Evolutionary conservation across 2,113 vertebrate species (phyloP).

Genomic region (Lipotes vexillifer): DNA sequence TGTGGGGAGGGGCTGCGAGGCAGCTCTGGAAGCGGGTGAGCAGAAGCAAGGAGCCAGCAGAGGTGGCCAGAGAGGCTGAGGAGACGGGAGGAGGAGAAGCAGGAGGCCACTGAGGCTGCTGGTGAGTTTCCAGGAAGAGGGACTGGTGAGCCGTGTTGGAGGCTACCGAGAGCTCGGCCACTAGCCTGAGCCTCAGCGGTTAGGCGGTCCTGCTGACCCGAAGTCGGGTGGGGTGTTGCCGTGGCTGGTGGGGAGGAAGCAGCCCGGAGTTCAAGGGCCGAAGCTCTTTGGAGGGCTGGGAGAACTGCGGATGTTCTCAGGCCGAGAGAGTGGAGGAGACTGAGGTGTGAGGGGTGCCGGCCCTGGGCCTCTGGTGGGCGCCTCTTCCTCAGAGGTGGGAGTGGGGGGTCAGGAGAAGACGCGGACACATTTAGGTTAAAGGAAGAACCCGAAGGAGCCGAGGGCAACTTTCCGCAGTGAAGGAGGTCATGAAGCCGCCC

Average conservation of each 20-base stretch:
- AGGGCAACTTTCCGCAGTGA: neutral
- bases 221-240: neutral
- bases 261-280: neutral
- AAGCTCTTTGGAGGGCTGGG: neutral
- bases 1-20: neutral
- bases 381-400: neutral
- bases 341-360: neutral
- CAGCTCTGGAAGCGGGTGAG: neutral
- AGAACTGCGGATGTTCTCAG: neutral
- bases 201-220: neutral
- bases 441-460: neutral
- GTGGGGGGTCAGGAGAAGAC: neutral
- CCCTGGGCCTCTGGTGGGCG: too few relatives aligned
- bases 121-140: neutral
- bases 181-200: neutral
- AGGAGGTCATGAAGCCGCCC: neutral
- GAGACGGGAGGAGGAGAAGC: neutral
- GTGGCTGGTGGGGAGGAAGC: neutral
- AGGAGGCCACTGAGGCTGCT: neutral
- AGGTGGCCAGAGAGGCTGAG: neutral
- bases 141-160: neutral
- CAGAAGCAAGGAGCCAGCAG: neutral
- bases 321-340: neutral
- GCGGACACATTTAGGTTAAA: neutral
- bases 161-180: neutral